Evolutionary conservation across 2,113 vertebrate genomes (phyloP).

Genomic region (Pelecanus crispus): DNA sequence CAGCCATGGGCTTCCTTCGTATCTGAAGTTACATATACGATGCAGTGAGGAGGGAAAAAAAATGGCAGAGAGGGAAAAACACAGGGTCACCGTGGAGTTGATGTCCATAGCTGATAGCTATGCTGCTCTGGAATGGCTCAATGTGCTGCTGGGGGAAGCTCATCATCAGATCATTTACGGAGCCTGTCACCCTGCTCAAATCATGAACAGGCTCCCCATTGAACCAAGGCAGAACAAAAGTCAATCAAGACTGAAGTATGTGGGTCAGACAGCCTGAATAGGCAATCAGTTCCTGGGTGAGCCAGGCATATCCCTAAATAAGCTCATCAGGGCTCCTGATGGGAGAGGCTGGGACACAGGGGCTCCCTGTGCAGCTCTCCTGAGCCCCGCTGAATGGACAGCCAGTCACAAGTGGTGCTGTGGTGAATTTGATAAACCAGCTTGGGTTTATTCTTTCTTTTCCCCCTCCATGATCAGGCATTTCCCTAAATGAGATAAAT

Average conservation of each 20-base stretch:
- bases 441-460: neutral
- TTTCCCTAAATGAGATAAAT: slow-evolving; percentile 59
- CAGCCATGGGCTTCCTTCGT: neutral
- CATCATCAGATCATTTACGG: neutral
- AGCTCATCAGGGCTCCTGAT: neutral
- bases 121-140: neutral
- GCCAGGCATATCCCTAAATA: neutral
- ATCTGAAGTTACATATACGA: neutral
- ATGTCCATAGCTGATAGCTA: neutral
- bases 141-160: neutral
- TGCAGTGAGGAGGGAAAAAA: neutral
- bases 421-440: slow-evolving; percentile 39
- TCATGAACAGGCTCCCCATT: neutral
- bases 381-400: neutral
- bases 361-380: neutral
- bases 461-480: neutral
- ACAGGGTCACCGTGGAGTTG: neutral
- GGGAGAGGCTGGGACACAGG: neutral
- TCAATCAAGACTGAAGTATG: slow-evolving; percentile 20
- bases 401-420: neutral
- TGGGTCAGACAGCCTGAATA: slow-evolving; percentile 31
- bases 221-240: slow-evolving; percentile 4
- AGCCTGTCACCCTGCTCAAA: neutral
- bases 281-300: slow-evolving; percentile 19
- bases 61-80: neutral